A percentile compares a stretch with the other conserved stretches of the same genome.
These are phyloP conservation scores for Octomys mimax DNA, from an alignment of 2,797 vertebrate species.

Conservation along the genomic window DNA sequence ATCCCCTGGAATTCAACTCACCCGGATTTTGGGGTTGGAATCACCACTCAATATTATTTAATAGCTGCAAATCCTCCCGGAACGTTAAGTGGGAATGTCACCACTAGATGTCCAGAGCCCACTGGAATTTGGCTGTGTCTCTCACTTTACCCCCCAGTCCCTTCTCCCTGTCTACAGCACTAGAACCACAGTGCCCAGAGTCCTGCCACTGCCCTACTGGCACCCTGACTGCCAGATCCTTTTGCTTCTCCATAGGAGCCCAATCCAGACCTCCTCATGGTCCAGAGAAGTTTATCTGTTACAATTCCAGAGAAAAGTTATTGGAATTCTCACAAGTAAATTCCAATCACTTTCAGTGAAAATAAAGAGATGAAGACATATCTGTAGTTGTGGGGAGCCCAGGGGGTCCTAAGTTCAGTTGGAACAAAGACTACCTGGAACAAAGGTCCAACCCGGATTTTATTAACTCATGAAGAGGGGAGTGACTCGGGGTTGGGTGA, in stretches of 20 bases:
- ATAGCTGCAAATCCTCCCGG: neutral
- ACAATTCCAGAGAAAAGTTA: neutral
- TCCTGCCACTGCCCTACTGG: neutral
- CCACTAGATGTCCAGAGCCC: neutral
- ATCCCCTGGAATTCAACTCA: slow-evolving; percentile 27
- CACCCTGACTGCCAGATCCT: neutral
- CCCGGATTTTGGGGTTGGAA: slow-evolving; percentile 5
- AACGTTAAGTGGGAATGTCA: neutral
- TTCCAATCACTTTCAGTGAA: neutral
- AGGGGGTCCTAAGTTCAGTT: neutral
- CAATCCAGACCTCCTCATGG: neutral
- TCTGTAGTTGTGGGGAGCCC: neutral
- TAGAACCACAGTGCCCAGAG: neutral
- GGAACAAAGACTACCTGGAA: neutral
- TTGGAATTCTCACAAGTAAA: neutral
- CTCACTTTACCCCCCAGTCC: neutral
- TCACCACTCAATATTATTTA: slow-evolving; percentile 16
- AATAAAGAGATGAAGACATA: neutral
- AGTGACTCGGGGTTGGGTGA: neutral
- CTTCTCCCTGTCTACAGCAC: neutral
- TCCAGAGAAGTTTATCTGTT: neutral
- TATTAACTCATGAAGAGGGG: neutral
- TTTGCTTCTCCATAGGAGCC: neutral
- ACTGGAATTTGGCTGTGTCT: neutral
- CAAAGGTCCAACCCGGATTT: neutral